A percentile compares a stretch with the other conserved stretches of the same genome.
These are phyloP conservation scores for Synergus gifuensis DNA, from an alignment of 2,888 invertebrate species.

Conservation along the genomic window DNA sequence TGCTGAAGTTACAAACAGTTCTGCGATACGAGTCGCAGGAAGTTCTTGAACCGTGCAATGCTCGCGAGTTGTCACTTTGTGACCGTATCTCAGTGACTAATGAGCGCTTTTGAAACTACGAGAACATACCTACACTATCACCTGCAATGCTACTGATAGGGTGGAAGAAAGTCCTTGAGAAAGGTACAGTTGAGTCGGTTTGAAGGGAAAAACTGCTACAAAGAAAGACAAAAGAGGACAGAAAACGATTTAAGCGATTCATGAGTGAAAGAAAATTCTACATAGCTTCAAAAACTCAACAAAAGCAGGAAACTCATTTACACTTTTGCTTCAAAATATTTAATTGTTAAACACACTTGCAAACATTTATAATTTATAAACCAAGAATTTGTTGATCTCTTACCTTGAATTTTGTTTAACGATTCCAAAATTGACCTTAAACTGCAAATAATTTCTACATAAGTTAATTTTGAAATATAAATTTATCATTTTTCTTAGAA, in stretches of 20 bases:
- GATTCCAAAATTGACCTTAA: background rate
- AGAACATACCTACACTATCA: constrained; percentile 48
- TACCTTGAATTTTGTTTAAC: background rate
- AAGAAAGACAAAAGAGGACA: background rate
- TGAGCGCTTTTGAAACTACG: constrained; percentile 70
- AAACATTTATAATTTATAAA: background rate
- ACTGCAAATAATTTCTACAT: background rate
- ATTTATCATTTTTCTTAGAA: background rate
- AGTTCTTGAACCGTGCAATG: constrained; percentile 70
- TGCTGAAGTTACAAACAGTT: constrained; percentile 71
- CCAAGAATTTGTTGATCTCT: background rate
- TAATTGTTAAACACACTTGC: background rate
- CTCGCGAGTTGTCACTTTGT: constrained; percentile 69
- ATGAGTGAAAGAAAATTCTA: background rate
- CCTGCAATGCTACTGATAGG: constrained; percentile 17
- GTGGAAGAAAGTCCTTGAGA: constrained; percentile 34
- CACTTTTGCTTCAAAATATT: too few relatives aligned
- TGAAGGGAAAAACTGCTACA: background rate
- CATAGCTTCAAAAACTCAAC: background rate
- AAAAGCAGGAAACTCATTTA: background rate
- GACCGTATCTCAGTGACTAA: constrained; percentile 73
- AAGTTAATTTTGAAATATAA: too few relatives aligned
- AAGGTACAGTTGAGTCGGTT: constrained; percentile 1
- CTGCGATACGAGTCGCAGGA: constrained; percentile 69
- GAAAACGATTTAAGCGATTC: background rate